Evolutionary conservation across 2,888 invertebrate species (phyloP), one percentile per base, ranked within the genome.

Genomic region (Fissipunctia ypsillon): DNA sequence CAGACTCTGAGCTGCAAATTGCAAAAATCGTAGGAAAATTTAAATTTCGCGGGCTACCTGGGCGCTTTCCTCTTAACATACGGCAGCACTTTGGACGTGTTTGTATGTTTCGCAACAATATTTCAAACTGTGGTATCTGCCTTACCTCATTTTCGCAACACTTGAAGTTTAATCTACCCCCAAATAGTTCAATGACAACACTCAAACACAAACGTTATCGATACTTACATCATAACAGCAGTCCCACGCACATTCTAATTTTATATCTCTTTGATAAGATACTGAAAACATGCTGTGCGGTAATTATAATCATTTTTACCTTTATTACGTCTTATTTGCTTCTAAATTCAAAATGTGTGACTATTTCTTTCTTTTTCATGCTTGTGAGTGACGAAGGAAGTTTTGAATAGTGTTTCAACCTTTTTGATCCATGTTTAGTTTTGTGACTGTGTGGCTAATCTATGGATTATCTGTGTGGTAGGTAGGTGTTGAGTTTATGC

Each of bases 291-390:
- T 85, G 83, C 38, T 78, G 66, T 66, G 64, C 41, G 78, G 84
- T 84, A 84, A 75, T 74, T 80, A 72, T 61, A 52, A 69, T 69
- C 61, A 3, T 28, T 61, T 67, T 25, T 28, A 19, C 28, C 14
- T 38, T 22, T 31, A 38, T 45, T 25, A 6, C 19, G 9, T 57
- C 59, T 48, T 35, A 54, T 45, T 59, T 79, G 65, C 22, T 69
- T 80, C 43, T 59, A 12, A 70, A 73, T 74, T 69, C 61, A 90
- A 75, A 74, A 95, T 94, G 95, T 94, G 94, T 88, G 95, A 95
- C 85, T 95, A 94, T 89, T 95, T 90, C 77, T 84, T 93, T 43
- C 66, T 92, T 61, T 87, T 82, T 78, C 52, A 71, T 59, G 81
- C 77, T 54, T 80, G 85, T 88, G 78, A 87, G 87, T 86, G 28